These are phyloP conservation scores for Amaurobius ferox DNA, from an alignment of 2,888 invertebrate species.

Conservation along the genomic window DNA sequence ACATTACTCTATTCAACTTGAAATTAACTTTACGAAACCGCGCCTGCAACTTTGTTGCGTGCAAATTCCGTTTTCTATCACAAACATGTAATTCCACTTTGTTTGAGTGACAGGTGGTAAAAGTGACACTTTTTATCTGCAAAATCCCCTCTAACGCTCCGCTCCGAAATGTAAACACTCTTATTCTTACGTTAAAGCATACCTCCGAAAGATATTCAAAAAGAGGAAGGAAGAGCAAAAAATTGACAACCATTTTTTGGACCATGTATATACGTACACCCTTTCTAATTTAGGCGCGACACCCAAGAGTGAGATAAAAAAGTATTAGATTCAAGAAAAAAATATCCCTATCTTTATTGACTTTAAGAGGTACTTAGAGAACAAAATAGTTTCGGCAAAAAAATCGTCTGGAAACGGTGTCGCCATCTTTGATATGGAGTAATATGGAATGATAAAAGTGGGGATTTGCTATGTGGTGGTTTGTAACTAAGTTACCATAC, in stretches of 20 bases:
- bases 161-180: neutral
- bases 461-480: too few relatives aligned
- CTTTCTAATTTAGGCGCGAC: neutral
- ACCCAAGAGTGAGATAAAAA: neutral
- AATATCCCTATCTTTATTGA: constrained; percentile 39
- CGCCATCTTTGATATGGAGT: neutral
- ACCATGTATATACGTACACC: neutral
- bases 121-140: neutral
- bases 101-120: constrained; percentile 3
- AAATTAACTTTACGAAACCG: too few relatives aligned
- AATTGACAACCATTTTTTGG: neutral
- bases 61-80: neutral
- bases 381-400: constrained; percentile 32
- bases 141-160: neutral
- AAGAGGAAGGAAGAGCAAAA: neutral
- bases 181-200: neutral
- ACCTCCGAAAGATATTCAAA: too few relatives aligned
- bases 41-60: too few relatives aligned
- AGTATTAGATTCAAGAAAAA: neutral
- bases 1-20: too few relatives aligned
- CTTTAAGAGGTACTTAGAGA: constrained; percentile 58
- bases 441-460: too few relatives aligned
- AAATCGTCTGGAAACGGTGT: neutral
- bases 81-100: neutral
- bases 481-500: too few relatives aligned